A percentile compares a stretch with the other conserved stretches of the same genome.
phyloP scores from a whole-genome alignment of 2,888 invertebrate species.

The Habroteleia sp. region DNA sequence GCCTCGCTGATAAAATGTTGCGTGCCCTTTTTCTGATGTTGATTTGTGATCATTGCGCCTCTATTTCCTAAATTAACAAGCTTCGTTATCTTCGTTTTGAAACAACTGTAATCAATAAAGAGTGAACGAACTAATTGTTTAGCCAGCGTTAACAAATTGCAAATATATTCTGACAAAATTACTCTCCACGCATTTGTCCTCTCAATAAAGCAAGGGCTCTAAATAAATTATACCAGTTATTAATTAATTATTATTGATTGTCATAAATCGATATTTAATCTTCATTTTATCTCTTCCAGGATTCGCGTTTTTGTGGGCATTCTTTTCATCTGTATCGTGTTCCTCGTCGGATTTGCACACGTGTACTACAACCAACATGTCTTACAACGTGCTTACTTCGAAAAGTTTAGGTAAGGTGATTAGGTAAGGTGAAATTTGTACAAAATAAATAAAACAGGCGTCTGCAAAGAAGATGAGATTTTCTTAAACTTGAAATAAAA shows the following conservation, averaged over 20 bases:
- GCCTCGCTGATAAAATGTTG: conserved; percentile 10
- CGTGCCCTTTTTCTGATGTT: conserved; percentile 7
- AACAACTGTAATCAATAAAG: conserved; percentile 19
- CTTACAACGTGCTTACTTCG: conserved; percentile 90
- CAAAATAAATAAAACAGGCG: conserved; percentile 7
- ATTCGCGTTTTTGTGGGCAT: conserved; percentile 90
- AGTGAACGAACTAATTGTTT: conserved; percentile 10
- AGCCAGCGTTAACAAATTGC: conserved; percentile 3
- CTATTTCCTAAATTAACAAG: conserved; percentile 10
- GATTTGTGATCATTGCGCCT: conserved; percentile 15
- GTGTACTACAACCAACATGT: conserved; percentile 92
- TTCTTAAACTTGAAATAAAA: too few relatives aligned
- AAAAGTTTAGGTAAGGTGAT: conserved; percentile 84
- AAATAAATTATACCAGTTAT: too few relatives aligned
- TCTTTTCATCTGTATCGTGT: conserved; percentile 90
- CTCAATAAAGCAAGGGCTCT: neutral
- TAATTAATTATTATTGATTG: too few relatives aligned
- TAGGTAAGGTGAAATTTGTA: neutral
- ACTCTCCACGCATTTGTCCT: neutral
- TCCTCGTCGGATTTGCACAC: conserved; percentile 92
- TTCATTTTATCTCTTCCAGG: conserved; percentile 84
- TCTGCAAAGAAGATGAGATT: too few relatives aligned
- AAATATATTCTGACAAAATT: conserved; percentile 6
- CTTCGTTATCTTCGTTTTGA: conserved; percentile 13
- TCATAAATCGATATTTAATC: too few relatives aligned